A percentile compares a stretch with the other conserved stretches of the same genome.
phyloP scores from a whole-genome alignment of 2,113 vertebrate species.

The Ammodytes marinus region DNA sequence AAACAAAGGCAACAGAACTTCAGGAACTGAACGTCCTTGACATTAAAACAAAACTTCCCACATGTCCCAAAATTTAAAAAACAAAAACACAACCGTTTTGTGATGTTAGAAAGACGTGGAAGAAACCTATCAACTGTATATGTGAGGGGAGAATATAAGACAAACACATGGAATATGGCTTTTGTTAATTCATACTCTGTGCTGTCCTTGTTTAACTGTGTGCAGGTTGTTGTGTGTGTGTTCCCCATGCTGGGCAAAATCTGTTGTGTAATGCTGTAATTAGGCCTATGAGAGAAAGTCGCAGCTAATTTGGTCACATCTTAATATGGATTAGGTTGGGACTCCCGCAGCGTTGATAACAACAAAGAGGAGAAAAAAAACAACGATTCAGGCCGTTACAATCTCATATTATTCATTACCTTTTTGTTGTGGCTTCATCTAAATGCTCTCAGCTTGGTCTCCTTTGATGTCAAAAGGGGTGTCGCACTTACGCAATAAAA shows the following conservation, averaged over 20 bases:
- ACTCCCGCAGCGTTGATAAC: too few relatives aligned
- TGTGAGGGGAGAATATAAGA: neutral
- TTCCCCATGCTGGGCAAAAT: constrained; percentile 14
- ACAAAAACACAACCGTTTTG: neutral
- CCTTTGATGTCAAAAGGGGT: neutral
- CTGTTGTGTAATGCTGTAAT: constrained; percentile 58
- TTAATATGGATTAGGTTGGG: constrained; percentile 41
- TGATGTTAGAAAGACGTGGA: neutral
- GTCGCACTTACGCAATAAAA: constrained; percentile 1
- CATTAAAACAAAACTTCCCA: constrained; percentile 35
- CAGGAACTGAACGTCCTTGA: constrained; percentile 45
- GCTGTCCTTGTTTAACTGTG: constrained; percentile 1
- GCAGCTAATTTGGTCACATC: constrained; percentile 27
- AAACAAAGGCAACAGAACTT: constrained; percentile 65
- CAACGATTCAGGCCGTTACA: neutral
- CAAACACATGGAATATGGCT: constrained; percentile 20
- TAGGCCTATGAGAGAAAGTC: constrained; percentile 50
- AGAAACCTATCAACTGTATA: constrained; percentile 23
- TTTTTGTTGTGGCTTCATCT: neutral
- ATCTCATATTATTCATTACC: neutral
- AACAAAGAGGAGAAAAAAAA: neutral
- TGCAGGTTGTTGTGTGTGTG: constrained; percentile 13
- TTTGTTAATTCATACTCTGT: constrained; percentile 14
- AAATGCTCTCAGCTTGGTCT: neutral
- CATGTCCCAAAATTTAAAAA: too few relatives aligned